Evolutionary conservation across 2,888 invertebrate genomes (phyloP).

Genomic region (Octodonta nipae): DNA sequence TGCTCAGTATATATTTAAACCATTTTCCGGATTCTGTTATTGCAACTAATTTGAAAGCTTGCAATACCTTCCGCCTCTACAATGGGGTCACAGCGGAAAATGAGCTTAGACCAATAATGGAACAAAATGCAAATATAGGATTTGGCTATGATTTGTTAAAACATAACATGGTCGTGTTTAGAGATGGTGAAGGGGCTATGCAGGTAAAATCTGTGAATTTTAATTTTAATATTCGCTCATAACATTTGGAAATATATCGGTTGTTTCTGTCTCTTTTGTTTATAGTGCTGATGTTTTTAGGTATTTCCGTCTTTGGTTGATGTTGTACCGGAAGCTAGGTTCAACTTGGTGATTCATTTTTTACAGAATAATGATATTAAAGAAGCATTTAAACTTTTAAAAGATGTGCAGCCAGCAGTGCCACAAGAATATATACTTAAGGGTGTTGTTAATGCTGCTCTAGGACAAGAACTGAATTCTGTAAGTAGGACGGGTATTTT

Average conservation of each 20-base stretch:
- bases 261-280: too few species aligned
- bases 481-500: slow-evolving; percentile 39
- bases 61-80: slow-evolving; percentile 72
- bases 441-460: slow-evolving; percentile 85
- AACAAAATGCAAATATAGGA: slow-evolving; percentile 55
- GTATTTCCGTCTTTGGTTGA: slow-evolving; percentile 79
- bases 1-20: slow-evolving; percentile 83
- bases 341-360: slow-evolving; percentile 91
- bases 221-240: too few species aligned
- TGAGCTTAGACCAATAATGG: slow-evolving; percentile 66
- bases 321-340: slow-evolving; percentile 88
- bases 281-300: slow-evolving; percentile 31
- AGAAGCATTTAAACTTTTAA: slow-evolving; percentile 78
- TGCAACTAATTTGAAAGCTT: slow-evolving; percentile 84
- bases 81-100: slow-evolving; percentile 90
- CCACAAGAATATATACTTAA: slow-evolving; percentile 94
- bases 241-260: too few species aligned
- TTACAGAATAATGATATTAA: slow-evolving; percentile 76
- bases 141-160: slow-evolving; percentile 86
- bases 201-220: slow-evolving; percentile 54
- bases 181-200: slow-evolving; percentile 84
- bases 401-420: slow-evolving; percentile 82
- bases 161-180: slow-evolving; percentile 90
- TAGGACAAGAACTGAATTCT: slow-evolving; percentile 84
- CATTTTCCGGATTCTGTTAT: slow-evolving; percentile 87